Conservation (phyloP, 2,797 vertebrate genomes). For the Sitta carolinensis region DNA sequence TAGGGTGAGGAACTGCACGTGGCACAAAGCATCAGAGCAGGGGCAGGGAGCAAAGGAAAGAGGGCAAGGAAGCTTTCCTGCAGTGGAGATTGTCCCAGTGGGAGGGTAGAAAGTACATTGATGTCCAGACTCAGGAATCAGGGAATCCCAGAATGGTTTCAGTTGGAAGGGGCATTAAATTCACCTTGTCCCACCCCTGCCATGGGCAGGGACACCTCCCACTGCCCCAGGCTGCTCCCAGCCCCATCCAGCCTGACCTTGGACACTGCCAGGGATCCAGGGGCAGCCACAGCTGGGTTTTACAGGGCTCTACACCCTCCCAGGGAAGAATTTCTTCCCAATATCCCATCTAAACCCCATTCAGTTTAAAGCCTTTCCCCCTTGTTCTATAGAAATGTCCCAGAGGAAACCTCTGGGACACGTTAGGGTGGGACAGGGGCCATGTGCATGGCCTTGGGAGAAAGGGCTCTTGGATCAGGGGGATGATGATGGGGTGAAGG, state of each 20-base stretch:
- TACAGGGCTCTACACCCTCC: background rate
- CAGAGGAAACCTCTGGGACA: background rate
- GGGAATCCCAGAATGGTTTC: background rate
- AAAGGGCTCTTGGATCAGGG: background rate
- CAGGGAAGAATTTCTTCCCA: fast-evolving
- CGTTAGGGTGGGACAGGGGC: background rate
- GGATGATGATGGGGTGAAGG: fast-evolving
- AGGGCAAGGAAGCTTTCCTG: background rate
- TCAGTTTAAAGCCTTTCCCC: background rate
- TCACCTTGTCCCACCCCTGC: fast-evolving
- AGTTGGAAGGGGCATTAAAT: background rate
- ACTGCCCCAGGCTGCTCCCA: fast-evolving
- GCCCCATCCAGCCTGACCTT: fast-evolving
- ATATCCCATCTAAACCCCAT: background rate
- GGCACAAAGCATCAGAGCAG: background rate
- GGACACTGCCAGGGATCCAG: background rate
- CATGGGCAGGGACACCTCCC: background rate
- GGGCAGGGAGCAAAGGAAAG: background rate
- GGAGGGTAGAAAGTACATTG: background rate
- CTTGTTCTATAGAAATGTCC: fast-evolving
- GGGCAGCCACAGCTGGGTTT: background rate
- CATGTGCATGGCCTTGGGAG: fast-evolving
- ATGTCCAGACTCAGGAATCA: background rate
- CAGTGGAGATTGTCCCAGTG: too few species aligned
- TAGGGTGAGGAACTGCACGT: fast-evolving